Percentiles rank a stretch among this genome's conserved stretches.
Evolutionary conservation across 2,888 invertebrate genomes (phyloP).

Genomic region (Ferrisia virgata): DNA sequence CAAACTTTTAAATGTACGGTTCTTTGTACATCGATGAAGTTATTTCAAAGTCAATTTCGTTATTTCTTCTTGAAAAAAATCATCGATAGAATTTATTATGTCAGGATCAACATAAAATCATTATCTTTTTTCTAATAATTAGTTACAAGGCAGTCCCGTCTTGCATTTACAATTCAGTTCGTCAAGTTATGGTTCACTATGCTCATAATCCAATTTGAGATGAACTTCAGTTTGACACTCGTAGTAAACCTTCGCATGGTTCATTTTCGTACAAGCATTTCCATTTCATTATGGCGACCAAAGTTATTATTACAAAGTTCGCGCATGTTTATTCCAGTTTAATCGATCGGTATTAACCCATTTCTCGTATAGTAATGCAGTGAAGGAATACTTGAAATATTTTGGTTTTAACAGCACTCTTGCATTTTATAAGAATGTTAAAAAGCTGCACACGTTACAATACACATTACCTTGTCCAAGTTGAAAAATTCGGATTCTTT

Average conservation of each 20-base stretch:
- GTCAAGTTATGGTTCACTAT: background rate
- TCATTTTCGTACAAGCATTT: background rate
- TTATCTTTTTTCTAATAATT: too few relatives aligned
- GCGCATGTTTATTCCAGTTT: constrained; percentile 35
- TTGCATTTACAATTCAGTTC: too few relatives aligned
- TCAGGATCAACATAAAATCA: too few relatives aligned
- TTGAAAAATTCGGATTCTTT: background rate
- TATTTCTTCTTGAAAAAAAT: too few relatives aligned
- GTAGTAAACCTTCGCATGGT: background rate
- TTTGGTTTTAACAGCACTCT: background rate
- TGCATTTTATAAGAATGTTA: background rate
- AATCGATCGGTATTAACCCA: constrained; percentile 39
- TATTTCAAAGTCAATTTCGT: too few relatives aligned
- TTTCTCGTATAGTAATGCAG: background rate
- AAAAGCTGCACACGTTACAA: background rate
- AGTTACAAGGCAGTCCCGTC: background rate
- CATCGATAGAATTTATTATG: too few relatives aligned
- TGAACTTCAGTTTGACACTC: background rate
- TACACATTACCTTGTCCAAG: background rate
- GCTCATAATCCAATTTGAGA: background rate
- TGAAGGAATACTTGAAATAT: constrained; percentile 8
- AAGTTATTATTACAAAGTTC: background rate
- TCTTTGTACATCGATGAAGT: too few relatives aligned
- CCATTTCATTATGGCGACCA: constrained; percentile 22
- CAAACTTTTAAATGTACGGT: too few relatives aligned